Percentiles rank a stretch among this genome's conserved stretches.
Conservation (phyloP, 2,113 vertebrate genomes). For the Murina feae region DNA sequence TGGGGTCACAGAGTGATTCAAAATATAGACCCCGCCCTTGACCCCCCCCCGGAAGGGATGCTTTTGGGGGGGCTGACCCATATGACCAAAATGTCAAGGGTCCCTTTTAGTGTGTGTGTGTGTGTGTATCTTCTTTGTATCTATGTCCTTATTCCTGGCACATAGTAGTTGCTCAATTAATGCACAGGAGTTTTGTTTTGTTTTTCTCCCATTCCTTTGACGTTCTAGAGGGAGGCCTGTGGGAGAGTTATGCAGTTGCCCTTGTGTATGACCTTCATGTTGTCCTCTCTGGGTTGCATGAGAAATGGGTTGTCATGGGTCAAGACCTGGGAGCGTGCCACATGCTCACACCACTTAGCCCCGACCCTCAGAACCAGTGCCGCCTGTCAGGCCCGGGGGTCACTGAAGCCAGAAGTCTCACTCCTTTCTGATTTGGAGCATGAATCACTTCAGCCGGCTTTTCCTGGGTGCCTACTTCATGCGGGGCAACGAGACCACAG, state of each 20-base stretch:
- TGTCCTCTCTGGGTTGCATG: not conserved
- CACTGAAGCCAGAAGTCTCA: not conserved
- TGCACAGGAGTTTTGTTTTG: not conserved
- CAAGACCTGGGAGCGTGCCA: not conserved
- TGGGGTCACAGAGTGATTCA: not conserved
- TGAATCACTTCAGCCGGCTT: not conserved
- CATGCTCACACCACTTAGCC: not conserved
- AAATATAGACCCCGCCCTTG: not conserved
- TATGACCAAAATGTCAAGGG: not conserved
- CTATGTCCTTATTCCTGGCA: not conserved
- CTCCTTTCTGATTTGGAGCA: not conserved
- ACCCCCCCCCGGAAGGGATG: not conserved
- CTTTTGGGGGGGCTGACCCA: not conserved
- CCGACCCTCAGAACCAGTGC: not conserved
- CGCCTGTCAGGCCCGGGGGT: fast-evolving
- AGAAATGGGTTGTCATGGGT: not conserved
- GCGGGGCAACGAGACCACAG: not conserved
- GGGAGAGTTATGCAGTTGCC: not conserved
- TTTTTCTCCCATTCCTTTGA: not conserved
- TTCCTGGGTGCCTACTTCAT: not conserved
- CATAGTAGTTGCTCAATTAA: not conserved
- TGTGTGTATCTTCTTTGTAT: not conserved
- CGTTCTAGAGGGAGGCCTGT: not conserved
- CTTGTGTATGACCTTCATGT: not conserved
- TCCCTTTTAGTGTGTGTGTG: not conserved